These are phyloP conservation scores for Ophion costatus DNA, from an alignment of 2,888 invertebrate genomes.

Conservation along the genomic window DNA sequence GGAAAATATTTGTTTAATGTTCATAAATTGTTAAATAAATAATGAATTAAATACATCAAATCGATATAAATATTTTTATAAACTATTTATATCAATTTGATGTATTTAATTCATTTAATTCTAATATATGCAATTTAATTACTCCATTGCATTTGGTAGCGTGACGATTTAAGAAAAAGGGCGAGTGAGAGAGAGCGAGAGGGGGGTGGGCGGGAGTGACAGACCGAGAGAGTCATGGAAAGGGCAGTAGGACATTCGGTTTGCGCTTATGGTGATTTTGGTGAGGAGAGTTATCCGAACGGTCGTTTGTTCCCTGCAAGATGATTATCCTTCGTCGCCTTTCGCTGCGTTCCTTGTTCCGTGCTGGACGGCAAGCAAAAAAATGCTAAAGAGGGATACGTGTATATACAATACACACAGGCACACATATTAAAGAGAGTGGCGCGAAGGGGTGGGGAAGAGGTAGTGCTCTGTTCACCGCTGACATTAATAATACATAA, in stretches of 20 bases:
- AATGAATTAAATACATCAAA: too few relatives aligned
- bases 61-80: too few relatives aligned
- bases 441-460: slow-evolving; percentile 41
- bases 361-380: slow-evolving; percentile 18
- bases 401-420: neutral
- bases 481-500: slow-evolving; percentile 75
- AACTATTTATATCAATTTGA: too few relatives aligned
- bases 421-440: slow-evolving; percentile 4
- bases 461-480: slow-evolving; percentile 66
- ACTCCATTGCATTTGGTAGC: too few relatives aligned
- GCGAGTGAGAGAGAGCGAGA: too few relatives aligned
- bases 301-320: slow-evolving; percentile 34
- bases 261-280: slow-evolving; percentile 2
- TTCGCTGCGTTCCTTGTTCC: slow-evolving; percentile 32
- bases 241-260: neutral
- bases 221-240: too few relatives aligned
- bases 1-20: too few relatives aligned
- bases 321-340: slow-evolving; percentile 26
- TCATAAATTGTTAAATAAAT: too few relatives aligned
- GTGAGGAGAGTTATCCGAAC: slow-evolving; percentile 29
- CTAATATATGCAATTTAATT: too few relatives aligned
- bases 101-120: too few relatives aligned
- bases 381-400: neutral
- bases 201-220: too few relatives aligned
- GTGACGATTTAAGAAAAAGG: too few relatives aligned